A percentile compares a stretch with the other conserved stretches of the same genome.
phyloP scores from a whole-genome alignment of 2,888 invertebrate genomes.

The Pyralis farinalis region DNA sequence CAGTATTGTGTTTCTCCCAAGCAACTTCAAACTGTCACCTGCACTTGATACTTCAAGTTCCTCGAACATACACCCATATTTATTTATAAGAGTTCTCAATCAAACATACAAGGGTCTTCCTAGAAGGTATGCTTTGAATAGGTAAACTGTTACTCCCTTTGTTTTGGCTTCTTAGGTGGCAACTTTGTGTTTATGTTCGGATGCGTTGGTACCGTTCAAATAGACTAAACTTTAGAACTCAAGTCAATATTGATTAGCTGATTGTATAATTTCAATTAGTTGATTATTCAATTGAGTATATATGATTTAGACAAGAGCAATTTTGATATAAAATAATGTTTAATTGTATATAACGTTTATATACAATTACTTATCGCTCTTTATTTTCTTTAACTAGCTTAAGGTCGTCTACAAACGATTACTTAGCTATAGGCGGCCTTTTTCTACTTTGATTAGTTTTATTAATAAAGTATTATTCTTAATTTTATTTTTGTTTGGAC shows the following conservation, averaged over 20 bases:
- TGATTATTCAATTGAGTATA: conserved; percentile 1
- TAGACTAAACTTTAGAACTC: conserved; percentile 33
- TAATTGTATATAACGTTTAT: too few relatives aligned
- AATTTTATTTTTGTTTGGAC: too few relatives aligned
- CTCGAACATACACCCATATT: conserved; percentile 21
- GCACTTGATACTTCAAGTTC: background rate
- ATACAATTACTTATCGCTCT: too few relatives aligned
- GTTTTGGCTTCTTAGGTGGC: conserved; percentile 70
- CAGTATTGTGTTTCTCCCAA: too few relatives aligned
- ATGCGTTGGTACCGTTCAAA: conserved; percentile 42
- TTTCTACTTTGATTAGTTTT: too few relatives aligned
- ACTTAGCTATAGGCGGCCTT: too few relatives aligned
- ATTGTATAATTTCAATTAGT: conserved; percentile 26
- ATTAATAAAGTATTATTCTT: too few relatives aligned
- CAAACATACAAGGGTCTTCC: conserved; percentile 54
- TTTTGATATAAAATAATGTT: too few relatives aligned
- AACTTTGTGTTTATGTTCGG: conserved; percentile 39
- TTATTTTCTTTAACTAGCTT: too few relatives aligned
- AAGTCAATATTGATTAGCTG: conserved; percentile 32
- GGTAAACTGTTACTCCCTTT: conserved; percentile 54
- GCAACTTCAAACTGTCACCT: background rate
- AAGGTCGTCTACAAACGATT: too few relatives aligned
- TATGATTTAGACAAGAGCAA: too few relatives aligned
- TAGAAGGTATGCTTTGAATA: conserved; percentile 49
- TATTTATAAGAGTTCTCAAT: conserved; percentile 64